Conservation (phyloP, 2,797 vertebrate species). For the Neolamprologus multifasciatus region DNA sequence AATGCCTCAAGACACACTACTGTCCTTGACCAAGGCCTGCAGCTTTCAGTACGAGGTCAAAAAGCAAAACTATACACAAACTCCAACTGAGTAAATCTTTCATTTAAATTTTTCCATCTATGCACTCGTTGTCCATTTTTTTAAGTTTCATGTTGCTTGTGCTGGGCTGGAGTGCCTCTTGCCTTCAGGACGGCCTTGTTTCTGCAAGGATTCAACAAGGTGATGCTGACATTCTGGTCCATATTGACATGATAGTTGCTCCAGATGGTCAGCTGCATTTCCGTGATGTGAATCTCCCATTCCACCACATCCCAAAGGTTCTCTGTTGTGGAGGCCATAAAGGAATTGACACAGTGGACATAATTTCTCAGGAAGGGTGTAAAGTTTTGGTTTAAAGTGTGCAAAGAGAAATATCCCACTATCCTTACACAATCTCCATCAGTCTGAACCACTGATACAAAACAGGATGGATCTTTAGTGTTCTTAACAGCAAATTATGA, state of each 20-base stretch:
- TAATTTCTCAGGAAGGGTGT: background rate
- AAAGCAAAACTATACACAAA: background rate
- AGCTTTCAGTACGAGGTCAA: constrained; percentile 4
- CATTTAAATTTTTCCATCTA: background rate
- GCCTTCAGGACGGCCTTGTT: background rate
- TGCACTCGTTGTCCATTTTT: background rate
- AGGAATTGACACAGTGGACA: background rate
- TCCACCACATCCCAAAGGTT: background rate
- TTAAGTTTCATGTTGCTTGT: background rate
- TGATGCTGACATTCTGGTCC: background rate
- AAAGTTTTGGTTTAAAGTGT: background rate
- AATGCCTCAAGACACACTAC: constrained; percentile 3
- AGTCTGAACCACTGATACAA: background rate
- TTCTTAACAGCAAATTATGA: background rate
- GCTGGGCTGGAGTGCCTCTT: background rate
- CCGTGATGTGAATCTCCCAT: background rate
- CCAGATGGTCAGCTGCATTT: background rate
- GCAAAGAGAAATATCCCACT: background rate
- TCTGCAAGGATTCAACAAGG: background rate
- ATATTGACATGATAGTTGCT: background rate
- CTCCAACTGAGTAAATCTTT: background rate
- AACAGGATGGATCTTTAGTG: background rate
- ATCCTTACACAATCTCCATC: background rate
- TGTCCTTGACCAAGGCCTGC: constrained; percentile 17
- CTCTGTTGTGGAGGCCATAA: background rate